Evolutionary conservation across 2,888 invertebrate species (phyloP).

Genomic region (Diarsia dahlii): DNA sequence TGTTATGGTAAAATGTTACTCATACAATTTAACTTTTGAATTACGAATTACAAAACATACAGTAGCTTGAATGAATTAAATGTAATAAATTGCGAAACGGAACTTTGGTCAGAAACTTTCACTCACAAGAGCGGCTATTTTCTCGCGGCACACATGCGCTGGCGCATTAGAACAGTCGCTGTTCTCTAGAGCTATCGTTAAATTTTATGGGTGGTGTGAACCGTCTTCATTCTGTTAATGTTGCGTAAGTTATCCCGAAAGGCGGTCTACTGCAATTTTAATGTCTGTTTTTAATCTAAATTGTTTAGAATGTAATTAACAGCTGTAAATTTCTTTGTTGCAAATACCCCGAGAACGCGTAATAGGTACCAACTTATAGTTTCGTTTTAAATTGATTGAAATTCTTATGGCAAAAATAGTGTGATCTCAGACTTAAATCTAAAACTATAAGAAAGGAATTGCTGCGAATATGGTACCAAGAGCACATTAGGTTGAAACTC

Average conservation of each 20-base stretch:
- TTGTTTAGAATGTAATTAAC: constrained; percentile 50
- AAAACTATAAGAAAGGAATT: constrained; percentile 49
- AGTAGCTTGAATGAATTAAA: constrained; percentile 73
- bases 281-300: constrained; percentile 55
- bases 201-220: constrained; percentile 79
- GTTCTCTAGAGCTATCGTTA: constrained; percentile 78
- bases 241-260: constrained; percentile 73
- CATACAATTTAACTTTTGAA: not conserved
- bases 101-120: constrained; percentile 86
- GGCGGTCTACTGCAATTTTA: constrained; percentile 30
- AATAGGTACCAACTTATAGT: not conserved
- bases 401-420: not conserved
- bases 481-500: constrained; percentile 81
- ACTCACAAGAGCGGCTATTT: constrained; percentile 85
- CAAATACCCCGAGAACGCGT: constrained; percentile 4
- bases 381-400: not conserved
- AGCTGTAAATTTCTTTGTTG: constrained; percentile 42
- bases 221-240: constrained; percentile 68
- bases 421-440: not conserved
- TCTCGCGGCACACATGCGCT: constrained; percentile 79
- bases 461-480: constrained; percentile 72
- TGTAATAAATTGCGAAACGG: constrained; percentile 83
- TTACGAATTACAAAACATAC: constrained; percentile 42
- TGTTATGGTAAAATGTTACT: not conserved
- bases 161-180: constrained; percentile 70